Conservation (phyloP, 2,888 invertebrate genomes). For the Drosophila meridiana region DNA sequence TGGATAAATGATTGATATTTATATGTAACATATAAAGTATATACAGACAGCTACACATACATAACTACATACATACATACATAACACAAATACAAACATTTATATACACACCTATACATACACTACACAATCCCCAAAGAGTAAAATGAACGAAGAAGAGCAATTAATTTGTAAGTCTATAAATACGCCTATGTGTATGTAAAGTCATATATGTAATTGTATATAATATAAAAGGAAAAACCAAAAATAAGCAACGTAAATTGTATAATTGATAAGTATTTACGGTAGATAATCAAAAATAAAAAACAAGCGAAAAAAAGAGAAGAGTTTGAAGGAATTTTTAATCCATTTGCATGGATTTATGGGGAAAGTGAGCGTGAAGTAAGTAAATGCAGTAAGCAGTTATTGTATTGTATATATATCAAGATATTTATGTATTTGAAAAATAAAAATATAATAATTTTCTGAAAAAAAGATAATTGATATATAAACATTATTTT, state of each 20-base stretch:
- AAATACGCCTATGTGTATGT: constrained; percentile 67
- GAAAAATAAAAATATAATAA: too few relatives aligned
- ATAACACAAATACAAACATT: constrained; percentile 1
- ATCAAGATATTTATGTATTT: too few relatives aligned
- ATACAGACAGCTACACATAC: constrained; percentile 38
- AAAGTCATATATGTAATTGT: constrained; percentile 68
- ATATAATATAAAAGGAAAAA: constrained; percentile 55
- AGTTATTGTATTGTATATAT: too few relatives aligned
- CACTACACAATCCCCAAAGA: constrained; percentile 5
- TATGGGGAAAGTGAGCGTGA: not conserved
- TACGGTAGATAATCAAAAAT: constrained; percentile 80
- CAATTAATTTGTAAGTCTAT: constrained; percentile 64
- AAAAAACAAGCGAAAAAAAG: constrained; percentile 51
- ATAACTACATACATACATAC: constrained; percentile 18
- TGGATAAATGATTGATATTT: constrained; percentile 61
- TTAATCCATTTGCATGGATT: not conserved
- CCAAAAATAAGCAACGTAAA: constrained; percentile 24
- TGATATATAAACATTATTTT: too few relatives aligned
- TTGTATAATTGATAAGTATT: constrained; percentile 73
- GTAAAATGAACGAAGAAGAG: constrained; percentile 34
- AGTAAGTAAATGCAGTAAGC: not conserved
- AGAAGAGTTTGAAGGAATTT: too few relatives aligned
- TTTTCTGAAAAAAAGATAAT: too few relatives aligned
- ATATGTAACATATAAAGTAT: constrained; percentile 65
- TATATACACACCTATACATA: constrained; percentile 11